Base-by-base conservation (phyloP, 2,113 vertebrate species). In the Sapayoa aenigma region DNA sequence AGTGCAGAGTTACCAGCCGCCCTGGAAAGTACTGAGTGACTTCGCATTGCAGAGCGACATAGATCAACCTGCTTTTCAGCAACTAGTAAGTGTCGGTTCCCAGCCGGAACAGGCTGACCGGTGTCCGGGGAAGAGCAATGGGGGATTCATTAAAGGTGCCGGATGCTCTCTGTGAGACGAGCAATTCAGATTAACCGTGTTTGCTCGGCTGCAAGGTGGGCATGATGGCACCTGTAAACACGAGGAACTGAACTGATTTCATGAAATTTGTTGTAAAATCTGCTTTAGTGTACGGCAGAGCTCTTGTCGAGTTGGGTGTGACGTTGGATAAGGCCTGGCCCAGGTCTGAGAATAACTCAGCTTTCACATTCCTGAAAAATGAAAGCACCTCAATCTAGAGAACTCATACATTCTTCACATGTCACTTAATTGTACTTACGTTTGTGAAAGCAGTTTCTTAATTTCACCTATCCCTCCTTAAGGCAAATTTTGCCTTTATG, bases 21-120 rank as follows among this genome's bases (percentile, higher is more conserved):
- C 99, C 80, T 99, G 99, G 99, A 99, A 99, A 97, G 99, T 99
- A 95, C 98, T 99, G 96, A 99, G 99, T 84, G 99, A 99, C 98
- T 99, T 99, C 97, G 99, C 99, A 56, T 97, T 99, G 98, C 99
- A 99, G 98, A 99, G 99, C 98, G 99, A 99, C 98, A 99, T 99
- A 96, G 99, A 99, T 96, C 99, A 99, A 97, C 99, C 99, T 86
- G 99, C 99, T 84, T 99, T 99, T 98, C 99, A 99, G 95, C 99
- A 99, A 97, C 98, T 99, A 99, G 99, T 99, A 97, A 98, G 99
- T 98, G 97, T 96, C 96, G 41, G 66, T 84, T 96, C 96, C 81
- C 81, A 59, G 94, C 18, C 27, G 8, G 83, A 81, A 63, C 50
- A 85, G 74, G 50, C 42, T 66, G 77, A 39, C 31, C 35, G 44